Evolutionary conservation across 2,113 vertebrate species (phyloP), one percentile per base, ranked within the genome.

Genomic region (Sceloporus undulatus): DNA sequence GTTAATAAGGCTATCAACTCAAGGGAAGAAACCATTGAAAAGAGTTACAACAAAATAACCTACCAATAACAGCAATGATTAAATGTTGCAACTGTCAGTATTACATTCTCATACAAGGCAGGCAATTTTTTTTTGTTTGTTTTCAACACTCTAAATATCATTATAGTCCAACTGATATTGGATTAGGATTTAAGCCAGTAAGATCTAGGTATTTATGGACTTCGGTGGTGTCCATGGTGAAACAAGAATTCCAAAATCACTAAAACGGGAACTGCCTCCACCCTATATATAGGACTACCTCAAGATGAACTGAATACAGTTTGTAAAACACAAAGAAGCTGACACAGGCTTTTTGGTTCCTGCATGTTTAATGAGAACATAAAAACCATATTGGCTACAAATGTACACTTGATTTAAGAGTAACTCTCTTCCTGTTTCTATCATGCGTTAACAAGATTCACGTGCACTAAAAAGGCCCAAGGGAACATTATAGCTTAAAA

Each of bases 321-420:
- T 66, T 65, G 38, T 82, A 25, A 59, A 59, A 59, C 75, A 77
- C 21, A 25, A 27, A 62, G 18, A 80, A 9, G 52, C 29, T n/a
- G 54, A 52, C 66, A 71, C 52, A 48, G 66, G 14, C 19, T 71
- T 52, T 18, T 59, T 54, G 14, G 27, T 59, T 52, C 82, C 42
- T 71, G 66, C 27, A 84, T 83, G 40, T 83, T 83, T 70, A 29
- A 83, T 73, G 68, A 34, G 82, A 84, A 73, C 65, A 48, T 84
- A 54, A 73, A 34, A 84, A 84, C 68, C 48, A 84, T 29, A 73
- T 19, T 54, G 42, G 48, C 42, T 73, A 84, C 21, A 52, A 84
- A 84, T 34, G 66, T 29, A 73, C 68, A 54, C 40, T 84, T 52
- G 27, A 54, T 54, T 73, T 52, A 54, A 73, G 68, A 54, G 52